A percentile compares a stretch with the other conserved stretches of the same genome.
Conservation (phyloP, 2,888 invertebrate genomes). For the Stenchaetothrips biformis region DNA sequence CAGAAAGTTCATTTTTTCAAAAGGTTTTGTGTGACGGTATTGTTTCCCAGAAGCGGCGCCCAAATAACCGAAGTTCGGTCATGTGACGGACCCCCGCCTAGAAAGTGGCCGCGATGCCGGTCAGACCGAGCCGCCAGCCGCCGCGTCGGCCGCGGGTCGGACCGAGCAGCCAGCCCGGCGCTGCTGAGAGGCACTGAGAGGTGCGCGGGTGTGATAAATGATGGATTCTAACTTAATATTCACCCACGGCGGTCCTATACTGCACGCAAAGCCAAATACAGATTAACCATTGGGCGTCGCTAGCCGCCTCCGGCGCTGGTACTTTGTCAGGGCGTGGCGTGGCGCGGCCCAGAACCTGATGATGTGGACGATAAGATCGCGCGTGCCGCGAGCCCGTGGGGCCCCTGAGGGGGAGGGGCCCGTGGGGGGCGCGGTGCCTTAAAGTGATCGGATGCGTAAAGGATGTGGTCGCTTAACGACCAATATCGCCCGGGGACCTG, state of each 20-base stretch:
- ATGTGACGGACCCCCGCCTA: no score
- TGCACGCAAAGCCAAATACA: no score
- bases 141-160: no score
- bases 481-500: slow-evolving; percentile 9
- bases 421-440: background rate
- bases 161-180: background rate
- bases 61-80: no score
- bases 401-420: background rate
- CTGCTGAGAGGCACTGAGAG: background rate
- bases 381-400: background rate
- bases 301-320: background rate
- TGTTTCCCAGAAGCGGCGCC: background rate
- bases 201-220: background rate
- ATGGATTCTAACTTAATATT: slow-evolving; percentile 13
- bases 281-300: no score
- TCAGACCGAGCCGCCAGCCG: background rate
- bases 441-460: slow-evolving; percentile 6
- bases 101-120: no score
- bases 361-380: background rate
- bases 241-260: background rate
- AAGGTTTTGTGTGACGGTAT: background rate
- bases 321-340: background rate
- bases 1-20: background rate
- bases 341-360: background rate
- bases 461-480: slow-evolving; percentile 20